phyloP scores from a whole-genome alignment of 2,888 invertebrate species.

The Ypsolopha sequella region DNA sequence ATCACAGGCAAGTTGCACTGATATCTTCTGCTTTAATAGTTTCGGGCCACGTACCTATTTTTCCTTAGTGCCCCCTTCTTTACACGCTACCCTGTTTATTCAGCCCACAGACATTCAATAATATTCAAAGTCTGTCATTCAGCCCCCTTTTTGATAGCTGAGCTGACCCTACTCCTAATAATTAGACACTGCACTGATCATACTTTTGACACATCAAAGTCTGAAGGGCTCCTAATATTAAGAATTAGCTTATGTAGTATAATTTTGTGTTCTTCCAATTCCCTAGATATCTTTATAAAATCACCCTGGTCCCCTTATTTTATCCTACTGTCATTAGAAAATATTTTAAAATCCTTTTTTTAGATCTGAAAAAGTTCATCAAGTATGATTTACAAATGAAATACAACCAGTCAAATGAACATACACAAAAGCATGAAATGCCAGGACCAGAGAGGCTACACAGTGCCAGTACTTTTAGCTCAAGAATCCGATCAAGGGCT shows the following conservation, averaged over 20 bases:
- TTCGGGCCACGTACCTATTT: neutral
- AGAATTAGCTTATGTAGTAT: too few species aligned
- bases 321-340: neutral
- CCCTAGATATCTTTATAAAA: too few species aligned
- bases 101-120: too few species aligned
- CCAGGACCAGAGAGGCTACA: slow-evolving; percentile 51
- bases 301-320: slow-evolving; percentile 3
- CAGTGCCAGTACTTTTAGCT: slow-evolving; percentile 60
- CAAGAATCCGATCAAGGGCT: slow-evolving; percentile 42
- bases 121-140: too few species aligned
- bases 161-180: too few species aligned
- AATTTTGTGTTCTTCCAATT: too few species aligned
- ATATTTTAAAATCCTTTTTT: slow-evolving; percentile 1
- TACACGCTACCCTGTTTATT: neutral
- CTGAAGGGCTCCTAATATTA: too few species aligned
- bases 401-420: slow-evolving; percentile 13
- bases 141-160: too few species aligned
- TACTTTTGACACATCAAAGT: too few species aligned
- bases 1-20: slow-evolving; percentile 73
- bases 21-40: neutral
- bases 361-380: slow-evolving; percentile 77
- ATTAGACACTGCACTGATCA: too few species aligned
- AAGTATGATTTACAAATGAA: slow-evolving; percentile 70
- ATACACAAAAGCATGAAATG: slow-evolving; percentile 29
- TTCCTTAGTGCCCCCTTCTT: neutral